Evolutionary conservation across 2,797 vertebrate species (phyloP).

Genomic region (Acridotheres tristis): DNA sequence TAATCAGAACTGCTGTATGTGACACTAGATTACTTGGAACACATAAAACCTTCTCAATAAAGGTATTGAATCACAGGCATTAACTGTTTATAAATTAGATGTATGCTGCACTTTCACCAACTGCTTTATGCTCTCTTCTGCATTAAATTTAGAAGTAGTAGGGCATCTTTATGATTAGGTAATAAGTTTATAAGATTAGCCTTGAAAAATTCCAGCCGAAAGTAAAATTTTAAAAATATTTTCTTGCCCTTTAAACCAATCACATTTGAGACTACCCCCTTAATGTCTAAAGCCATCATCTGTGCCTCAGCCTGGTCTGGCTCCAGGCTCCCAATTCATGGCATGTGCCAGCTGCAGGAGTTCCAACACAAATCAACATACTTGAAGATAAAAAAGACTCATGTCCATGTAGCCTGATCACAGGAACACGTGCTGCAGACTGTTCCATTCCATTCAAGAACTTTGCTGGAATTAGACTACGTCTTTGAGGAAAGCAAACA

Average conservation of each 20-base stretch:
- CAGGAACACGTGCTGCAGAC: background rate
- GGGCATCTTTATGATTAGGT: background rate
- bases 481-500: background rate
- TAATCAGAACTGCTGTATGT: conserved; percentile 48
- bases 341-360: background rate
- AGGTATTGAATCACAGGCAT: conserved; percentile 18
- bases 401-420: background rate
- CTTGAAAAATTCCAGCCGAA: background rate
- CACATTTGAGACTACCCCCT: background rate
- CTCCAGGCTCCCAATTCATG: background rate
- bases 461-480: background rate
- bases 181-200: background rate
- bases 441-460: background rate
- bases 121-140: background rate
- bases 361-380: background rate
- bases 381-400: background rate
- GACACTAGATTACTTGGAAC: conserved; percentile 50
- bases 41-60: conserved; percentile 10
- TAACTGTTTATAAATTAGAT: conserved; percentile 29
- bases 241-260: background rate
- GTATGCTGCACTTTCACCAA: background rate
- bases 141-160: background rate
- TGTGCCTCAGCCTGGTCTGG: background rate
- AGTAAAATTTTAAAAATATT: background rate
- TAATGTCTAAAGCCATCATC: background rate